A percentile compares a stretch with the other conserved stretches of the same genome.
phyloP scores from a whole-genome alignment of 2,888 invertebrate genomes.

The Lymantria monacha region DNA sequence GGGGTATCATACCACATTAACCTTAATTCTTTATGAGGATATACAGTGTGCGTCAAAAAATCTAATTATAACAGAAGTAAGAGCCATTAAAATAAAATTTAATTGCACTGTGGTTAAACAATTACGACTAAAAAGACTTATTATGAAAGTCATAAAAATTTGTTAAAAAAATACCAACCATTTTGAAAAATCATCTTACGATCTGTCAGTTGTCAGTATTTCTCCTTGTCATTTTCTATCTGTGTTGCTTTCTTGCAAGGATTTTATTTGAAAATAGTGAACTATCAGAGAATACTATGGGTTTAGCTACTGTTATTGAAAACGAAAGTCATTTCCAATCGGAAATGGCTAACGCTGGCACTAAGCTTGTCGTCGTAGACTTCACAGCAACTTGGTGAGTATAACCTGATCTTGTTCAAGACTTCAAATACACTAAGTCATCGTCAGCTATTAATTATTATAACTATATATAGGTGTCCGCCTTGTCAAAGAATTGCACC shows the following conservation, averaged over 20 bases:
- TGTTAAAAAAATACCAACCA: background rate
- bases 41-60: too few relatives aligned
- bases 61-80: too few relatives aligned
- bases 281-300: constrained; percentile 60
- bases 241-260: background rate
- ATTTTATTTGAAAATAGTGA: background rate
- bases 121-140: too few relatives aligned
- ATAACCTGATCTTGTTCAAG: constrained; percentile 45
- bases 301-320: constrained; percentile 84
- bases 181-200: background rate
- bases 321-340: constrained; percentile 92
- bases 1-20: too few relatives aligned
- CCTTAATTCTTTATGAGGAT: too few relatives aligned
- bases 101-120: too few relatives aligned
- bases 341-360: constrained; percentile 92
- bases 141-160: too few relatives aligned
- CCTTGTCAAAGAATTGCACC: constrained; percentile 98
- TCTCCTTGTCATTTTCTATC: background rate
- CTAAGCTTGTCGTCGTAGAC: constrained; percentile 95
- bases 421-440: constrained; percentile 51
- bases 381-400: constrained; percentile 96
- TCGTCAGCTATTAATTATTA: constrained; percentile 37
- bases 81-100: too few relatives aligned
- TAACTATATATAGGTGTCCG: constrained; percentile 89
- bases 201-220: background rate